phyloP scores from a whole-genome alignment of 1,140 invertebrate genomes.

The Zaprionus capensis region DNA sequence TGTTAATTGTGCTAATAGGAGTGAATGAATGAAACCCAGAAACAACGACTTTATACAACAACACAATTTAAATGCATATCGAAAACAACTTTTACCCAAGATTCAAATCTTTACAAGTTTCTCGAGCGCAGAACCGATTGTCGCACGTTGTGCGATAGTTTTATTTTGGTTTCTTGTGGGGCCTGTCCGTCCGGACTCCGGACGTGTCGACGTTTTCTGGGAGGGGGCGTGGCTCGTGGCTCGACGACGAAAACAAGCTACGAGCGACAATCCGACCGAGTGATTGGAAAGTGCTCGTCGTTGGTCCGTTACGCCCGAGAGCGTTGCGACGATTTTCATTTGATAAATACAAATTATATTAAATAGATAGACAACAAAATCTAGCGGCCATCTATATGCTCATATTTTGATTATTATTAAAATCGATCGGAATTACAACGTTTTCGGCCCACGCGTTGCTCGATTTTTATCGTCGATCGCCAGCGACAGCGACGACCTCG shows the following conservation, averaged over 20 bases:
- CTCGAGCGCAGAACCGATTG: conserved; percentile 64
- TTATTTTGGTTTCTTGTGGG: conserved; percentile 20
- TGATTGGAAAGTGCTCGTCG: conserved; percentile 70
- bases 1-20: conserved; percentile 58
- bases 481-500: conserved; percentile 20
- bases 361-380: background rate
- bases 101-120: conserved; percentile 50
- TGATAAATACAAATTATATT: conserved; percentile 26
- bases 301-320: conserved; percentile 59
- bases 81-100: conserved; percentile 80
- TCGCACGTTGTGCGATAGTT: conserved; percentile 36
- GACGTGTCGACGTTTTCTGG: conserved; percentile 44
- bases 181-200: conserved; percentile 12
- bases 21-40: conserved; percentile 44
- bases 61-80: conserved; percentile 52
- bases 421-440: conserved; percentile 24
- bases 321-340: conserved; percentile 24
- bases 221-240: conserved; percentile 62
- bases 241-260: conserved; percentile 48
- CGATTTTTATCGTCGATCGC: conserved; percentile 48
- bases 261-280: conserved; percentile 40
- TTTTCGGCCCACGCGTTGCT: conserved; percentile 49
- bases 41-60: conserved; percentile 34
- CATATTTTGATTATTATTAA: conserved; percentile 9
- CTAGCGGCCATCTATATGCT: background rate